A percentile compares a stretch with the other conserved stretches of the same genome.
Evolutionary conservation across 2,888 invertebrate genomes (phyloP).

Genomic region (Caenorhabditis angaria): DNA sequence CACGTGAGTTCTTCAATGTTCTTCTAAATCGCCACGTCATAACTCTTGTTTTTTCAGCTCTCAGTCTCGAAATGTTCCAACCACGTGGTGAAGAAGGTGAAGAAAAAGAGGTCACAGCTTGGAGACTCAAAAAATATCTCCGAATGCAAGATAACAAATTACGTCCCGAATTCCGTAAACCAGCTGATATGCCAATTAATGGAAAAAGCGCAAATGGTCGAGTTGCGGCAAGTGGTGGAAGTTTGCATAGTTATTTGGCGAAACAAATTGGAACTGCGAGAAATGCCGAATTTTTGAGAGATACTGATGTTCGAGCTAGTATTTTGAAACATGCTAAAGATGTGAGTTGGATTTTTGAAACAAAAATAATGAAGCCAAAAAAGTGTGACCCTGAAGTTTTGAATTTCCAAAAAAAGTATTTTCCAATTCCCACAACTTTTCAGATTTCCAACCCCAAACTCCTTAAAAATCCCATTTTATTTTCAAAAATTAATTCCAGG

Average conservation of each 20-base stretch:
- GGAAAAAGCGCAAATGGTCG: constrained; percentile 74
- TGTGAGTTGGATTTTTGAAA: constrained; percentile 21
- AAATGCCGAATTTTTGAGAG: constrained; percentile 66
- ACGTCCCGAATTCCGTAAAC: constrained; percentile 73
- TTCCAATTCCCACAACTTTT: too few species aligned
- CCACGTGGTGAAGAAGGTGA: constrained; percentile 77
- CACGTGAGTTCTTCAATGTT: constrained; percentile 76
- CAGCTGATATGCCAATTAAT: constrained; percentile 76
- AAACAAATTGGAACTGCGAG: constrained; percentile 84
- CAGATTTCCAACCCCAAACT: too few species aligned
- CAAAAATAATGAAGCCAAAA: neutral
- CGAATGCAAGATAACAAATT: constrained; percentile 72
- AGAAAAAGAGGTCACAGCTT: constrained; percentile 69
- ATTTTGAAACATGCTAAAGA: constrained; percentile 71
- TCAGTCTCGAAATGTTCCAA: constrained; percentile 90
- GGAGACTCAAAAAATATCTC: constrained; percentile 66
- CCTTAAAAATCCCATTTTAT: neutral
- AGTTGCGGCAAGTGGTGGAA: constrained; percentile 80
- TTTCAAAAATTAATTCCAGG: constrained; percentile 40
- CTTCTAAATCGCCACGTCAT: too few species aligned
- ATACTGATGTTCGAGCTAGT: constrained; percentile 68
- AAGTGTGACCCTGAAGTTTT: too few species aligned
- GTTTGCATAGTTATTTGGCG: constrained; percentile 93
- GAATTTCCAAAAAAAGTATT: too few species aligned
- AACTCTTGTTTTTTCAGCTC: constrained; percentile 75